Conservation (phyloP, 2,888 invertebrate genomes). For the Lepidochrysops patricia region DNA sequence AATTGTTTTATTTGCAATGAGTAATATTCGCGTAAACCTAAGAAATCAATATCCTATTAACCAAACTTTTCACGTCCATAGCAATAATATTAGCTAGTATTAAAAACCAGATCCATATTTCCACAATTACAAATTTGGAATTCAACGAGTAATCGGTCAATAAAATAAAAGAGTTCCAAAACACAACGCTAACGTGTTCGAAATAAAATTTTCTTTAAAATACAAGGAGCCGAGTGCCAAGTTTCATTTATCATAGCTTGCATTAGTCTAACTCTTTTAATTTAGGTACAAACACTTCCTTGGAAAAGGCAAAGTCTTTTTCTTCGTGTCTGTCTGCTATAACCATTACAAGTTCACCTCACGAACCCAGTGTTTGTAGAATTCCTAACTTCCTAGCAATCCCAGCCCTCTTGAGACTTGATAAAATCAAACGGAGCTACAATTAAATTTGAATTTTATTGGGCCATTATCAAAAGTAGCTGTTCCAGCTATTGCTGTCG, state of each 20-base stretch:
- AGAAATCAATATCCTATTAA: too few relatives aligned
- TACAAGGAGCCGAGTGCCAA: slow-evolving; percentile 41
- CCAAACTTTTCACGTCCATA: too few relatives aligned
- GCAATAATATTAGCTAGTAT: too few relatives aligned
- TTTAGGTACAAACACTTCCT: slow-evolving; percentile 51
- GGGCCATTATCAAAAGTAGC: not conserved
- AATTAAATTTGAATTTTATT: slow-evolving; percentile 1
- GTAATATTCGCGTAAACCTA: too few relatives aligned
- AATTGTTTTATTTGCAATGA: too few relatives aligned
- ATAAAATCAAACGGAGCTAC: slow-evolving; percentile 4
- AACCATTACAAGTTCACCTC: slow-evolving; percentile 51
- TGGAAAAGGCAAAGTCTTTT: slow-evolving; percentile 43
- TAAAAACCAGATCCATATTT: too few relatives aligned
- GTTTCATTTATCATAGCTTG: slow-evolving; percentile 42
- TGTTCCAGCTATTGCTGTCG: not conserved
- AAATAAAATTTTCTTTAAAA: slow-evolving; percentile 12
- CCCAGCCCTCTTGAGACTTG: slow-evolving; percentile 18
- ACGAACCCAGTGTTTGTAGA: slow-evolving; percentile 46
- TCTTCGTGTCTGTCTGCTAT: slow-evolving; percentile 57
- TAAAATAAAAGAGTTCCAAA: not conserved
- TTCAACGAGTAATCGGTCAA: not conserved
- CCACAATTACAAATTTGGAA: not conserved
- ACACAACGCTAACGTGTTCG: not conserved
- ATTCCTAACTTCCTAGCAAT: slow-evolving; percentile 37
- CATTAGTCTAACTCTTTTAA: slow-evolving; percentile 47